A percentile compares a stretch with the other conserved stretches of the same genome.
These are phyloP conservation scores for Cyprinodon diabolis DNA, from an alignment of 2,797 vertebrate species.

Conservation along the genomic window DNA sequence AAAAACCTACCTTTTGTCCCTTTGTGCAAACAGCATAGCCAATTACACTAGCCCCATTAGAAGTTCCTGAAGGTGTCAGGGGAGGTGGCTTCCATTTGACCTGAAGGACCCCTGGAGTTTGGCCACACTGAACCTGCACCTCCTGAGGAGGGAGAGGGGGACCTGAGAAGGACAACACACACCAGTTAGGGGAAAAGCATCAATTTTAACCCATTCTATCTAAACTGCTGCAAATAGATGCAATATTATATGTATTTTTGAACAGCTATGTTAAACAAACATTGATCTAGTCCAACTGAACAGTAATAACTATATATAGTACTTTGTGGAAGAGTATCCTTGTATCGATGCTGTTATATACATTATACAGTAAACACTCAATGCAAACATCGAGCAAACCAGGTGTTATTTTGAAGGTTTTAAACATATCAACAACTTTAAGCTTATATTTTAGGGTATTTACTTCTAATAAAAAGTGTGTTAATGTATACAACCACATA, in stretches of 20 bases:
- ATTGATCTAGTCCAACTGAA: neutral
- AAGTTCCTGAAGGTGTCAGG: slow-evolving; percentile 89
- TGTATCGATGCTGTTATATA: slow-evolving; percentile 4
- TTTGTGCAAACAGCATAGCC: slow-evolving; percentile 94
- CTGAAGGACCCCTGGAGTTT: slow-evolving; percentile 84
- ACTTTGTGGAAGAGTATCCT: slow-evolving; percentile 1
- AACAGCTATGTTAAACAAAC: neutral
- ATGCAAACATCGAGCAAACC: neutral
- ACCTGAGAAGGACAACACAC: slow-evolving; percentile 78
- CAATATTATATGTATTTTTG: neutral
- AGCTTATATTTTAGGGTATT: neutral
- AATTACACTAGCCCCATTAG: slow-evolving; percentile 92
- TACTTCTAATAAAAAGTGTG: neutral
- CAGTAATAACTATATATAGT: neutral
- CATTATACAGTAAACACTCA: neutral
- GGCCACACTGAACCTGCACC: slow-evolving; percentile 86
- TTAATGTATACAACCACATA: neutral
- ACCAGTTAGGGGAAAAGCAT: slow-evolving; percentile 40
- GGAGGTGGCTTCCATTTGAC: slow-evolving; percentile 92
- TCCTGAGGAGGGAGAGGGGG: slow-evolving; percentile 94
- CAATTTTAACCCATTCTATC: neutral
- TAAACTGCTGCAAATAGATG: neutral
- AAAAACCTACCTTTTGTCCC: slow-evolving; percentile 89
- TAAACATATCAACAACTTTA: too few relatives aligned
- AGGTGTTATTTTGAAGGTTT: neutral